Base-by-base conservation (phyloP, 1,140 invertebrate genomes). In the Drosophila ironensis region DNA sequence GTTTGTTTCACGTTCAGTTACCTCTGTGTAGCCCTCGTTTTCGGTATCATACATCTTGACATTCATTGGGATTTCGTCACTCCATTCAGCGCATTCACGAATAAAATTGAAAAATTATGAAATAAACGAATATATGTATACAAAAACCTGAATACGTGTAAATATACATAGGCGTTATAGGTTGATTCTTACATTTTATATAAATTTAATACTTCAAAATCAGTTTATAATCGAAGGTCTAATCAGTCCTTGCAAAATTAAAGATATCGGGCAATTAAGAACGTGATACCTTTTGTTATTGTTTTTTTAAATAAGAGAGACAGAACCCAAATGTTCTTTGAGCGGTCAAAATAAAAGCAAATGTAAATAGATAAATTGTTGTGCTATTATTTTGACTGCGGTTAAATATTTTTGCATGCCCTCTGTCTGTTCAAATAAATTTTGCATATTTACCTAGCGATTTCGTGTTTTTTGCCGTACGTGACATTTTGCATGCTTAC, bases 91-190 rank as follows among this genome's bases (percentile, higher is more conserved):
- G 59, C 61, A 66, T 64, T 52, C 54, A 61, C 56, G 42, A 51
- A 67, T 81, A 42, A 53, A 60, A 60, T 24, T 42, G 28, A 75
- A 41, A 37, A 48, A 48, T 51, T 33, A 67, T 54, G 57, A 72
- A 59, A 48, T 56, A 47, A 57, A 24, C 25, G 7, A 78, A 67
- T 50, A 38, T 46, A 5, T 44, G 20, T 67, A 27, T 69, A 42
- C 22, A 54, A 66, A 53, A 35, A 56, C 52, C 46, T 57, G 20
- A 77, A 77, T 61, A 78, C 75, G 47, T 82, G 78, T 84, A 84
- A 73, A 82, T 77, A 63, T 51, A 70, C 69, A 84, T 72, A 40
- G 57, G 40, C 42, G 61, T 77, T 68, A 22, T 57, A 40, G n/a
- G n/a, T n/a, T n/a, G n/a, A n/a, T n/a, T n/a, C n/a, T n/a, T n/a